These are phyloP conservation scores for Epirrhoe tristata DNA, from an alignment of 2,888 invertebrate species.

Conservation along the genomic window DNA sequence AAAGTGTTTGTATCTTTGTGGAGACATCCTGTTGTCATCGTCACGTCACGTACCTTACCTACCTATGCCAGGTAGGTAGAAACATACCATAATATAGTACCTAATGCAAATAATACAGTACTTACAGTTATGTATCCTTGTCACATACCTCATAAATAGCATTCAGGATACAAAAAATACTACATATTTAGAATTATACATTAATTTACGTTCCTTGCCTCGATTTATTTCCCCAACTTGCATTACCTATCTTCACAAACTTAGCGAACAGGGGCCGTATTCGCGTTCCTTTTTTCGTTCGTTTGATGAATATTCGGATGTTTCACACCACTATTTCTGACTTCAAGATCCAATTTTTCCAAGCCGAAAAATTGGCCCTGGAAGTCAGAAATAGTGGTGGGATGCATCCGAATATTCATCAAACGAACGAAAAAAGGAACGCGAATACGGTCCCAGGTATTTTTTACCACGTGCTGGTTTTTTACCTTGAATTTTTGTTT, in stretches of 20 bases:
- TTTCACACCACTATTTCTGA: no score
- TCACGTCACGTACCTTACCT: not conserved
- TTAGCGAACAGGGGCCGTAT: constrained; percentile 4
- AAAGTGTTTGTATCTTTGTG: constrained; percentile 19
- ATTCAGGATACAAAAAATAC: not conserved
- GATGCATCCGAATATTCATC: no score
- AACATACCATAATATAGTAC: not conserved
- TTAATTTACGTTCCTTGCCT: not conserved
- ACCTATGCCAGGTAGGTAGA: not conserved
- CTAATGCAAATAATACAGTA: not conserved
- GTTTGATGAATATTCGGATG: no score
- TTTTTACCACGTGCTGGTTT: constrained; percentile 23
- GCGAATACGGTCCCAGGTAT: no score
- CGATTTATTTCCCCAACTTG: constrained; percentile 9
- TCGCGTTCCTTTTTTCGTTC: no score
- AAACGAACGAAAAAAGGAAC: no score
- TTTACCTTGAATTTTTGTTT: constrained; percentile 30
- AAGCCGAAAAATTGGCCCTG: no score
- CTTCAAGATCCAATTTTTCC: no score
- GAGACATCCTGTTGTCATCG: constrained; percentile 4
- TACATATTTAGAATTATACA: not conserved
- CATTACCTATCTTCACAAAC: constrained; percentile 11
- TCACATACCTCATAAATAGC: not conserved
- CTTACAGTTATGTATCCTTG: not conserved
- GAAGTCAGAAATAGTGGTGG: no score